Percentiles rank a stretch among this genome's conserved stretches.
Conservation (phyloP, 30 jellyfish, hydroid and myxozoan species). For the Sanderia malayensis region DNA sequence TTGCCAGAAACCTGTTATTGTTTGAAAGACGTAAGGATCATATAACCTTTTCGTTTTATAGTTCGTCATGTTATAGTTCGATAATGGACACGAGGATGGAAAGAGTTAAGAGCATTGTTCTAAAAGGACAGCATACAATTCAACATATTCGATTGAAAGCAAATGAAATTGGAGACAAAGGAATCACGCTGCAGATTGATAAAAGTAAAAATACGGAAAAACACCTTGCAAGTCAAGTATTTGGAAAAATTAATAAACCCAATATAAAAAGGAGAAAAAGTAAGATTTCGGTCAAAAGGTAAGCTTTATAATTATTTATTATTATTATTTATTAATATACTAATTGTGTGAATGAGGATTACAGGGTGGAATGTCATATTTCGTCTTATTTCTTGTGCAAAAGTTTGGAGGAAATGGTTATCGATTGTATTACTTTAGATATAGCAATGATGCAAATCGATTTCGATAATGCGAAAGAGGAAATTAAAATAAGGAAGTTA, state of each 20-base stretch:
- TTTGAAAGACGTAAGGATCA: too few relatives aligned
- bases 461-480: too few relatives aligned
- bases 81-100: slow-evolving; percentile 16
- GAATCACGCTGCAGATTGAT: slow-evolving; percentile 37
- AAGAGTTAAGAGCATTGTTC: slow-evolving; percentile 9
- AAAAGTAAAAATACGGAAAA: slow-evolving; percentile 28
- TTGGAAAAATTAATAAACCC: slow-evolving; percentile 18
- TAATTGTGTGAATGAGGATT: too few relatives aligned
- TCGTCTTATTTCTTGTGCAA: too few relatives aligned
- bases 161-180: slow-evolving; percentile 46
- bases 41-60: too few relatives aligned
- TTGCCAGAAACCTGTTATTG: too few relatives aligned
- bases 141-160: slow-evolving; percentile 50
- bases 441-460: too few relatives aligned
- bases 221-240: slow-evolving; percentile 40
- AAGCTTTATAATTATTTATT: not conserved
- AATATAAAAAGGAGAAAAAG: slow-evolving; percentile 14
- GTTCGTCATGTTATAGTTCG: slow-evolving; percentile 30
- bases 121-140: slow-evolving; percentile 53
- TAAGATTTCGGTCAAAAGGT: slow-evolving; percentile 38
- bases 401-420: too few relatives aligned
- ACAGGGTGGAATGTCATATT: too few relatives aligned
- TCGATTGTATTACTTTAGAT: too few relatives aligned
- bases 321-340: too few relatives aligned
- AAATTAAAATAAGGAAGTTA: too few relatives aligned